Evolutionary conservation across 2,113 vertebrate species (phyloP).

Genomic region (Podocnemis expansa): DNA sequence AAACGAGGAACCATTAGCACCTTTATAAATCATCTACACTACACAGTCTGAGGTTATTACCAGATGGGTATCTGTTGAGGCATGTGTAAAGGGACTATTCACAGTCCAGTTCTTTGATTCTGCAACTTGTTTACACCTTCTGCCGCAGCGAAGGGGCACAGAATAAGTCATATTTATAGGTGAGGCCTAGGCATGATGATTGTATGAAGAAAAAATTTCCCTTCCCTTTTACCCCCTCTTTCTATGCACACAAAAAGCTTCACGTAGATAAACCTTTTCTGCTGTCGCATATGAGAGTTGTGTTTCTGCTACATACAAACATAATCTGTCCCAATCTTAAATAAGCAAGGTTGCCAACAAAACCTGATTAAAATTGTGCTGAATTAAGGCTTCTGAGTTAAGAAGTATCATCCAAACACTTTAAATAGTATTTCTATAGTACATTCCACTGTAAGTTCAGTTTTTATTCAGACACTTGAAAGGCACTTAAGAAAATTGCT

Average conservation of each 20-base stretch:
- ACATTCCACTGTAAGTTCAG: conserved; percentile 60
- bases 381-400: conserved; percentile 51
- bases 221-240: neutral
- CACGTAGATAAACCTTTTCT: neutral
- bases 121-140: conserved; percentile 55
- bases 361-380: conserved; percentile 51
- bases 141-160: conserved; percentile 30
- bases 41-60: conserved; percentile 30
- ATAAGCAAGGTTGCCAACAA: conserved; percentile 16
- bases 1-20: conserved; percentile 12
- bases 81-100: conserved; percentile 44
- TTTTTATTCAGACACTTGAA: conserved; percentile 74
- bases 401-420: conserved; percentile 65
- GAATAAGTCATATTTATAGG: conserved; percentile 65
- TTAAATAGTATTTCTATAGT: conserved; percentile 63
- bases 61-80: conserved; percentile 54
- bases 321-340: conserved; percentile 26
- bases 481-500: conserved; percentile 76
- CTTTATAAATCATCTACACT: conserved; percentile 44
- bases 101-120: conserved; percentile 55
- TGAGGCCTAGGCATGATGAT: conserved; percentile 45
- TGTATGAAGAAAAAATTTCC: conserved; percentile 21
- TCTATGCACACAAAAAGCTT: neutral
- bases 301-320: neutral
- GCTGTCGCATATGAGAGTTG: neutral